Conservation (phyloP, 2,888 invertebrate genomes). For the Anticlea derivata region DNA sequence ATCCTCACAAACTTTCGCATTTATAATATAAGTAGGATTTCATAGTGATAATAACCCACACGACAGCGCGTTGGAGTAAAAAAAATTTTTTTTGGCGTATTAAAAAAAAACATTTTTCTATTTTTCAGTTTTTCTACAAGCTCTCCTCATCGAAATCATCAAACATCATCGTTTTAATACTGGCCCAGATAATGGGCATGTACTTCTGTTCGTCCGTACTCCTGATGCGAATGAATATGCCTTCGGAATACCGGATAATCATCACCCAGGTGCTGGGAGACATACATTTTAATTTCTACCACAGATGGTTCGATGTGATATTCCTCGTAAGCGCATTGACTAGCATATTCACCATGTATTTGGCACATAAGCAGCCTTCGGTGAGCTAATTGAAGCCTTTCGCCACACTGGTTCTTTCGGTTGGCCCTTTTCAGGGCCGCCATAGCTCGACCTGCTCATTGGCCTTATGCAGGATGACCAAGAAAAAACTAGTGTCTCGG, state of each 20-base stretch:
- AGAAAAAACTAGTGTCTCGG: too few species aligned
- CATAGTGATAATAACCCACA: too few species aligned
- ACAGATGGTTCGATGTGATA: slow-evolving; percentile 99
- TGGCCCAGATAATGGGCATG: slow-evolving; percentile 99
- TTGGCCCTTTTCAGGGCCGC: too few species aligned
- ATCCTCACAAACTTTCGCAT: too few species aligned
- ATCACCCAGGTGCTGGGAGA: slow-evolving; percentile 95
- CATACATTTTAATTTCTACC: slow-evolving; percentile 99
- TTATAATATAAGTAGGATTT: too few species aligned
- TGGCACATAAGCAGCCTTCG: slow-evolving; percentile 96
- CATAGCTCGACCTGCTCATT: too few species aligned
- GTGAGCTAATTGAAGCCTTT: slow-evolving; percentile 62
- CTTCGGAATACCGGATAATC: slow-evolving; percentile 97
- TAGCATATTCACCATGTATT: slow-evolving; percentile 96
- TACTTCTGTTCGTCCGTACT: slow-evolving; percentile 99
- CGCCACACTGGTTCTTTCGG: too few species aligned
- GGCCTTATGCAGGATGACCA: too few species aligned
- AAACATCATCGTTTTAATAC: slow-evolving; percentile 97
- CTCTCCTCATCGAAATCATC: slow-evolving; percentile 99
- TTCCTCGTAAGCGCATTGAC: slow-evolving; percentile 98
- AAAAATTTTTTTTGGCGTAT: neutral
- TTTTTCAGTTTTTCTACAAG: slow-evolving; percentile 97
- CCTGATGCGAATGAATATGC: slow-evolving; percentile 99
- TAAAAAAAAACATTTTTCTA: slow-evolving; percentile 7
- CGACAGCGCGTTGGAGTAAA: too few species aligned